Percentiles rank a stretch among this genome's conserved stretches.
Conservation (phyloP, 1,140 invertebrate species). For the Charaxes varanes region DNA sequence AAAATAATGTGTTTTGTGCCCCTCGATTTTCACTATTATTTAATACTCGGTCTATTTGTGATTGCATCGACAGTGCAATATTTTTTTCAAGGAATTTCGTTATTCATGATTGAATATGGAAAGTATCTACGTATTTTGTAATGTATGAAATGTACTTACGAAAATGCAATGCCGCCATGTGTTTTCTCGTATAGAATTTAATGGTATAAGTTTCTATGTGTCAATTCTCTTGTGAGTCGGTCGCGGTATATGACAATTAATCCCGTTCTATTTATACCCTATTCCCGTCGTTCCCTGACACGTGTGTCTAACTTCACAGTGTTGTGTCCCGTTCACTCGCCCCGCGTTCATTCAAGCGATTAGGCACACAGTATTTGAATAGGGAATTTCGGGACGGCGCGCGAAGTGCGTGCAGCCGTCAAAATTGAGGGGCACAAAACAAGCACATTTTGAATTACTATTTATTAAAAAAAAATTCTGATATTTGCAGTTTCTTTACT, state of each 20-base stretch:
- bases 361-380: slow-evolving; percentile 46
- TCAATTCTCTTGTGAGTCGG: slow-evolving; percentile 11
- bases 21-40: slow-evolving; percentile 33
- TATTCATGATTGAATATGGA: slow-evolving; percentile 23
- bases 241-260: slow-evolving; percentile 53
- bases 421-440: slow-evolving; percentile 54
- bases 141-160: slow-evolving; percentile 1
- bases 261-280: slow-evolving; percentile 57
- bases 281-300: slow-evolving; percentile 47
- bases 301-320: slow-evolving; percentile 46
- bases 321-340: slow-evolving; percentile 41
- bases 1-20: slow-evolving; percentile 28
- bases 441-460: slow-evolving; percentile 18
- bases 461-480: slow-evolving; percentile 34
- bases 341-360: slow-evolving; percentile 50
- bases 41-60: slow-evolving; percentile 1
- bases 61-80: background rate
- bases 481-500: slow-evolving; percentile 68
- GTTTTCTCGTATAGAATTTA: too few species aligned
- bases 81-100: slow-evolving; percentile 8
- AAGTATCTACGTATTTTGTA: slow-evolving; percentile 15
- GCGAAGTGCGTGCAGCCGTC: slow-evolving; percentile 50
- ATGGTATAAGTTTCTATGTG: too few species aligned
- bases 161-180: too few species aligned
- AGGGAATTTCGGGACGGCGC: slow-evolving; percentile 61